Evolutionary conservation across 1,140 invertebrate species (phyloP).

Genomic region (Lordiphosa clarofinis): DNA sequence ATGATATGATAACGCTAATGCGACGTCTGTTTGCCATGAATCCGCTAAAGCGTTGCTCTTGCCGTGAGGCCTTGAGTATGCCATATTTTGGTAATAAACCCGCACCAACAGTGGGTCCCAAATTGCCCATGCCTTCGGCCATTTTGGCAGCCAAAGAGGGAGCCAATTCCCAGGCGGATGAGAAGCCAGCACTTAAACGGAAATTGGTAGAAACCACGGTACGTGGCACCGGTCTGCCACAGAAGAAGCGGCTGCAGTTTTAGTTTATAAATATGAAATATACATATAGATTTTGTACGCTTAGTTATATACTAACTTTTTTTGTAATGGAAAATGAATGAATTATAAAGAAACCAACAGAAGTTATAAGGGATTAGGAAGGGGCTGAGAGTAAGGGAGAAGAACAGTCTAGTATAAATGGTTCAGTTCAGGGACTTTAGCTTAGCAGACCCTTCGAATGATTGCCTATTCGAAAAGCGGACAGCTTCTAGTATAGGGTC

Average conservation of each 20-base stretch:
- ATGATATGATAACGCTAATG: slow-evolving; percentile 95
- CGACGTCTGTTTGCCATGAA: slow-evolving; percentile 90
- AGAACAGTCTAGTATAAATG: too few species aligned
- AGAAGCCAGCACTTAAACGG: slow-evolving; percentile 46
- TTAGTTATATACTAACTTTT: too few species aligned
- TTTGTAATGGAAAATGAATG: too few species aligned
- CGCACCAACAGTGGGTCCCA: slow-evolving; percentile 89
- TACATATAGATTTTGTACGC: too few species aligned
- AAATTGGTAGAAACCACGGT: slow-evolving; percentile 61
- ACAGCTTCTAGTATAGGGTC: too few species aligned
- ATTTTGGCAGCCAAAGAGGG: slow-evolving; percentile 58
- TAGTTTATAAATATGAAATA: too few species aligned
- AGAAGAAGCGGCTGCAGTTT: slow-evolving; percentile 61
- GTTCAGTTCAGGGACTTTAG: too few species aligned
- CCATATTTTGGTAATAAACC: slow-evolving; percentile 93
- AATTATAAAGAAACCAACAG: too few species aligned
- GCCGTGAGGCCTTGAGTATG: slow-evolving; percentile 90
- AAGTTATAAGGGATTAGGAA: too few species aligned
- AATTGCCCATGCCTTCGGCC: slow-evolving; percentile 87
- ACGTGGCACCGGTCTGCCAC: slow-evolving; percentile 45
- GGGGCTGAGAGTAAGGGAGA: too few species aligned
- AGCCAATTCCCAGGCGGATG: slow-evolving; percentile 45
- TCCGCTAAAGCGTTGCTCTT: slow-evolving; percentile 91
- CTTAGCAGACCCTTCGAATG: too few species aligned
- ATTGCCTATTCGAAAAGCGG: too few species aligned